Base-by-base conservation (phyloP, 2,888 invertebrate species). In the Ophion obscuratus region DNA sequence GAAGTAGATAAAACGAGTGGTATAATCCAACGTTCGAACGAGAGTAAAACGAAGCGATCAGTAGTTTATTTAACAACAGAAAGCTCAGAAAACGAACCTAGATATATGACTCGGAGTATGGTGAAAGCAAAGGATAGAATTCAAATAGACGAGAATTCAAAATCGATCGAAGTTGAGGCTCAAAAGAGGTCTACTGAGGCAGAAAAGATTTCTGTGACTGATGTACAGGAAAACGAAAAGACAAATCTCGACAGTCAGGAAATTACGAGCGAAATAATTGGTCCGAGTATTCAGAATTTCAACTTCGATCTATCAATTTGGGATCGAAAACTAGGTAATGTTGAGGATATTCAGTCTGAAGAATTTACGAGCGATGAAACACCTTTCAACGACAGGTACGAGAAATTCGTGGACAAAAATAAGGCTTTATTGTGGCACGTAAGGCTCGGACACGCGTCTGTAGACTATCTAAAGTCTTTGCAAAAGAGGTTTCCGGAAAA, bases 351-450 rank as follows among this genome's bases (percentile, higher is more conserved):
- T 10, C 53, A 78, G 74, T 40, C 64, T 47, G 74, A 31, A 36
- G 81, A 83, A 71, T 20, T 70, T 31, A 57, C 66, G 73, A 66
- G 40, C 66, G 66, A 80, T 40, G 86, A 81, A 70, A 78, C 61
- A 31, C 73, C 74, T 10, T 82, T 87, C 24, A 70, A 62, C 53
- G 70, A 83, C 24, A 74, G 74, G 6, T 68, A 75, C 40, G 57
- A 83, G 31, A 81, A 81, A 83, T 68, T 74, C 64, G 4, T 44
- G 27, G 61, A 75, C 67, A 82, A 85, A 70, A 88, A 86, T 70
- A 84, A 87, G 9, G 89, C 85, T 36, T 82, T 89, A 80, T 31
- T 90, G 53, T 91, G 89, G 90, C 90, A 90, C 64, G 83, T 88
- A 10, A 84, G 89, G 44, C 47, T 90, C 24, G 89, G 90, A 17